Conservation (phyloP, 2,113 vertebrate species). For the Synchiropus splendidus region DNA sequence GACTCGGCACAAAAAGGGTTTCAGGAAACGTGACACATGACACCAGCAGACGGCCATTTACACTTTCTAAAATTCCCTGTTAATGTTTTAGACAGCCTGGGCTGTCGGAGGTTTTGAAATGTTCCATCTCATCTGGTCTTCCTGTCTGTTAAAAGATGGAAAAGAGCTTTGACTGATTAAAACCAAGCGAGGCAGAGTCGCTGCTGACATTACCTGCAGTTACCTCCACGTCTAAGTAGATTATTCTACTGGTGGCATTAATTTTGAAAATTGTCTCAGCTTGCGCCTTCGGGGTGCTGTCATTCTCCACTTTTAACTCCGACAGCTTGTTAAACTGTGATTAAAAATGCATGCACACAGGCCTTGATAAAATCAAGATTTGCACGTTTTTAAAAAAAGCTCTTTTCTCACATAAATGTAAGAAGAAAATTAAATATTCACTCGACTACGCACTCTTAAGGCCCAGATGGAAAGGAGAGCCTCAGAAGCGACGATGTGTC, state of each 20-base stretch:
- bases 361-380: not conserved
- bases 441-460: no score
- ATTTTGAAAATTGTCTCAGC: constrained; percentile 3
- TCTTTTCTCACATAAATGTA: not conserved
- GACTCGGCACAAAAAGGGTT: no score
- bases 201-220: constrained; percentile 7
- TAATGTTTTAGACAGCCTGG: no score
- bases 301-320: not conserved
- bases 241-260: constrained; percentile 8
- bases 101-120: no score
- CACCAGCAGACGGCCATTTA: no score
- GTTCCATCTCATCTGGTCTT: no score
- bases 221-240: constrained; percentile 8
- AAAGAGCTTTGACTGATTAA: no score
- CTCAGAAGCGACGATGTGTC: constrained; percentile 10
- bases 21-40: no score
- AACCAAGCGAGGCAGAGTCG: not conserved
- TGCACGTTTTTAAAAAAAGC: not conserved
- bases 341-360: not conserved
- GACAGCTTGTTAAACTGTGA: no score
- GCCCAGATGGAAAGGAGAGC: not conserved
- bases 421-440: constrained; percentile 6
- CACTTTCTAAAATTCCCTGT: no score
- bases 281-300: not conserved
- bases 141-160: no score